Conservation (phyloP, 2,888 invertebrate genomes). For the Gymnosoma rotundatum region DNA sequence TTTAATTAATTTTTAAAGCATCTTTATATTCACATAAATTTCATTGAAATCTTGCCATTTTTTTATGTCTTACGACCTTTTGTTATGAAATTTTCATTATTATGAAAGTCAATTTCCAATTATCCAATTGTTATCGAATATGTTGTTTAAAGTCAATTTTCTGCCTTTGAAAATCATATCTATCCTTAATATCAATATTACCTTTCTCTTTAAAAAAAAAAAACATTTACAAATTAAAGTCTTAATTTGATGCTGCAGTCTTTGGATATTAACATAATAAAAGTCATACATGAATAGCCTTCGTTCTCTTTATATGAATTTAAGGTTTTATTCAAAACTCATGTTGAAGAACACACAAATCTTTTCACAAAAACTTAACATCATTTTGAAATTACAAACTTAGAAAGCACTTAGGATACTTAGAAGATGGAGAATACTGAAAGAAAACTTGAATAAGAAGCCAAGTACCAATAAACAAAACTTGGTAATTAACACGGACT, state of each 20-base stretch:
- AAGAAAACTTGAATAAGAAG: slow-evolving; percentile 63
- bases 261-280: background rate
- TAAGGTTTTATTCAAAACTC: slow-evolving; percentile 17
- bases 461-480: slow-evolving; percentile 69
- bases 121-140: too few species aligned
- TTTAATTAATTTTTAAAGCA: too few species aligned
- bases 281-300: background rate
- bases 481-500: slow-evolving; percentile 70
- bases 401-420: slow-evolving; percentile 51
- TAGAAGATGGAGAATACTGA: slow-evolving; percentile 49
- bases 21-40: too few species aligned
- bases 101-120: too few species aligned
- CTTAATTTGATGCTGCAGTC: background rate
- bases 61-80: too few species aligned
- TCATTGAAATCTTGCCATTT: too few species aligned
- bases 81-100: too few species aligned
- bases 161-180: too few species aligned
- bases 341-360: slow-evolving; percentile 2
- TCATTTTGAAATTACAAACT: slow-evolving; percentile 56
- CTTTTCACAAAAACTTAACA: slow-evolving; percentile 36
- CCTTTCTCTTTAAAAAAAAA: too few species aligned
- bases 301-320: background rate
- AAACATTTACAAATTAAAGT: background rate
- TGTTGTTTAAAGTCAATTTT: too few species aligned
- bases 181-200: too few species aligned